These are phyloP conservation scores for Halcyon malimbica DNA, from an alignment of 2,113 vertebrate genomes.

Conservation along the genomic window DNA sequence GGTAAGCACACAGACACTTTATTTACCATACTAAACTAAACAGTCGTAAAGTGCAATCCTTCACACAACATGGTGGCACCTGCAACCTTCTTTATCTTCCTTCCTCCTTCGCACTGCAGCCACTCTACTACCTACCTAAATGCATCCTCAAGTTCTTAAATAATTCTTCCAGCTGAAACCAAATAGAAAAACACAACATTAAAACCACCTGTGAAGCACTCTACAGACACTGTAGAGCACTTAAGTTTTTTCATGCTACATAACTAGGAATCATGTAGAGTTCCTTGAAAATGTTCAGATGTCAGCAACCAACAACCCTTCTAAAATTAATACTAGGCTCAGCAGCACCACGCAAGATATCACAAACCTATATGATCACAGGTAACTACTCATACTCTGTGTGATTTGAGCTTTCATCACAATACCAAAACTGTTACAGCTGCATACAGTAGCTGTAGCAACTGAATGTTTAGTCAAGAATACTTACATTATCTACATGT, in stretches of 20 bases:
- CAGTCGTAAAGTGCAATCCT: background rate
- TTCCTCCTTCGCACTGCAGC: background rate
- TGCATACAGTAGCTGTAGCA: slow-evolving; percentile 30
- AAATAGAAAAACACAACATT: background rate
- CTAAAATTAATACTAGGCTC: background rate
- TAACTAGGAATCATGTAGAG: background rate
- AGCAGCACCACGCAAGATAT: slow-evolving; percentile 27
- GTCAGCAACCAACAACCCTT: background rate
- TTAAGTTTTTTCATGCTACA: background rate
- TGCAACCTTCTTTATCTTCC: background rate
- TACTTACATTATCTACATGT: background rate
- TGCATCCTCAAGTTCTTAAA: background rate
- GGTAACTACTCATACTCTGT: slow-evolving; percentile 18
- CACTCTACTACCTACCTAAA: background rate
- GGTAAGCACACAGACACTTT: background rate
- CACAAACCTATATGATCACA: slow-evolving; percentile 35
- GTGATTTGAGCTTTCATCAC: background rate
- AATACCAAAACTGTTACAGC: slow-evolving; percentile 23
- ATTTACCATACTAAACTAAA: background rate
- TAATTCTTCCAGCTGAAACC: background rate
- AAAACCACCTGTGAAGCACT: background rate
- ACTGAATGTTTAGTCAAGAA: background rate
- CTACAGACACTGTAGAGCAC: background rate
- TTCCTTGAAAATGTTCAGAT: background rate
- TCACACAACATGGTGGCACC: background rate